Percentiles rank a stretch among this genome's conserved stretches.
phyloP scores from a whole-genome alignment of 2,888 invertebrate genomes.

The Morpho deidamia region DNA sequence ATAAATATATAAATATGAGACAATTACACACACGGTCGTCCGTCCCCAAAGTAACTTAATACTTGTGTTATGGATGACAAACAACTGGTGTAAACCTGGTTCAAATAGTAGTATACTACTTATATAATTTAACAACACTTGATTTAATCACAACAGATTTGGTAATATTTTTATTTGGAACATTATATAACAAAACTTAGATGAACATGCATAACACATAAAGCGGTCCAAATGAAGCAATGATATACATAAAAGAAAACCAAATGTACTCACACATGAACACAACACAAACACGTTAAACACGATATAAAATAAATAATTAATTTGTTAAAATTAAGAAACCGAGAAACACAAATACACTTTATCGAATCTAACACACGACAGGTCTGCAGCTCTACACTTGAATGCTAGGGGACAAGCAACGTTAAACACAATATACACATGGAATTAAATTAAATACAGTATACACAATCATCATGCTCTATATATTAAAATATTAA shows the following conservation, averaged over 20 bases:
- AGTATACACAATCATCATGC: slow-evolving; percentile 26
- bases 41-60: too few species aligned
- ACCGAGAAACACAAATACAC: slow-evolving; percentile 18
- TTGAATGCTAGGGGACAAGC: slow-evolving; percentile 64
- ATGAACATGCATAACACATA: slow-evolving; percentile 23
- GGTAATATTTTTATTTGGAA: neutral
- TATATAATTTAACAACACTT: too few species aligned
- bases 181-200: slow-evolving; percentile 9
- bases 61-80: too few species aligned
- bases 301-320: neutral
- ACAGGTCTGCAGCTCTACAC: slow-evolving; percentile 60
- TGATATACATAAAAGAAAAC: slow-evolving; percentile 8
- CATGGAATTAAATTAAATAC: neutral
- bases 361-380: slow-evolving; percentile 33
- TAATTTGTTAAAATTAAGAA: slow-evolving; percentile 1
- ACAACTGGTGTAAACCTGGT: too few species aligned
- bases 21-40: too few species aligned
- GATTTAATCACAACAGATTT: too few species aligned
- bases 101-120: too few species aligned
- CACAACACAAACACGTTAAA: neutral
- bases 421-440: slow-evolving; percentile 34
- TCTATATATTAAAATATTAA: neutral
- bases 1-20: too few species aligned
- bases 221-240: slow-evolving; percentile 14
- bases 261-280: slow-evolving; percentile 3